phyloP scores from a whole-genome alignment of 2,888 invertebrate species.

The Microchrysa polita region DNA sequence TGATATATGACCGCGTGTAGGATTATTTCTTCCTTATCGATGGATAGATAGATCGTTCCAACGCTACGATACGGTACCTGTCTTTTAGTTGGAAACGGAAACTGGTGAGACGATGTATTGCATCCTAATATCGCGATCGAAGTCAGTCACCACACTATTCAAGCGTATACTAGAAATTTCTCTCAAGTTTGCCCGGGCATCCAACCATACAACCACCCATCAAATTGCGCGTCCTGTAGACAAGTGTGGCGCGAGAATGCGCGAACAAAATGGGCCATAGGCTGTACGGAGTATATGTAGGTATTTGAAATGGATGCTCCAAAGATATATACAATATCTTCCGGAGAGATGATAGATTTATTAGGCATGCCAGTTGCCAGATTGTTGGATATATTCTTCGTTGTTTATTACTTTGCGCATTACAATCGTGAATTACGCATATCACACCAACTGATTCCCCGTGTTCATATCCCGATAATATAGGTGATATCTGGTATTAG shows the following conservation, averaged over 20 bases:
- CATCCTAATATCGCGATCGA: conserved; percentile 38
- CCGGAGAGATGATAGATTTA: conserved; percentile 49
- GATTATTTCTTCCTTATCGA: conserved; percentile 45
- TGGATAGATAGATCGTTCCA: conserved; percentile 28
- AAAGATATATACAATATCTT: conserved; percentile 45
- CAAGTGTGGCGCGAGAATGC: conserved; percentile 40
- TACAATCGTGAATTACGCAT: conserved; percentile 31
- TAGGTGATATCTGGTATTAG: no score
- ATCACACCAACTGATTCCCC: not conserved
- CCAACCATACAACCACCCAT: conserved; percentile 30
- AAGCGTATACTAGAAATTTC: not conserved
- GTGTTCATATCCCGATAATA: no score
- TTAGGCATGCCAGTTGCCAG: conserved; percentile 47
- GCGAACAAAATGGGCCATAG: conserved; percentile 34
- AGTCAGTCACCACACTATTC: not conserved
- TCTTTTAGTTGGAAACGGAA: conserved; percentile 44
- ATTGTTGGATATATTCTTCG: conserved; percentile 45
- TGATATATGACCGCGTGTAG: conserved; percentile 38
- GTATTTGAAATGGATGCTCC: not conserved
- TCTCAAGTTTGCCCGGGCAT: not conserved
- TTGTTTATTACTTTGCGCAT: conserved; percentile 47
- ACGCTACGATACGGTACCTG: conserved; percentile 42
- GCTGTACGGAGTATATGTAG: not conserved
- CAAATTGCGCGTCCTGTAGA: conserved; percentile 27
- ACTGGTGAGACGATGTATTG: conserved; percentile 46